These are phyloP conservation scores for Apoda limacodes DNA, from an alignment of 2,888 invertebrate species.

Conservation along the genomic window DNA sequence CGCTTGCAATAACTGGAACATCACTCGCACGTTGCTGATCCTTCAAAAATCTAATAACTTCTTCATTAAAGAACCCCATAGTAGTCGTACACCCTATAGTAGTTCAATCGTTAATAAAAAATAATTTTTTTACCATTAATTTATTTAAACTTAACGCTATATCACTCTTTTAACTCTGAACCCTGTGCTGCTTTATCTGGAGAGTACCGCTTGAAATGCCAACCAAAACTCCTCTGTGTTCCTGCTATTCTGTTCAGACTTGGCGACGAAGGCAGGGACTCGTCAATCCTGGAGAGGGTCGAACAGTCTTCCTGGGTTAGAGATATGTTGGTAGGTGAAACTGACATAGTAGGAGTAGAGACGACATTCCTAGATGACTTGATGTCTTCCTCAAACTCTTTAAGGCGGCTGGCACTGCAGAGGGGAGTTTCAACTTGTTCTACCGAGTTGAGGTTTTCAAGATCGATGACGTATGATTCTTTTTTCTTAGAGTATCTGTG, in stretches of 20 bases:
- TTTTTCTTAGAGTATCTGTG: conserved; percentile 70
- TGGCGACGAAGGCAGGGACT: conserved; percentile 38
- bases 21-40: too few species aligned
- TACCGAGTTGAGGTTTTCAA: conserved; percentile 73
- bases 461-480: conserved; percentile 72
- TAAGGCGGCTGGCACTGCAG: conserved; percentile 80
- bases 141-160: conserved; percentile 2
- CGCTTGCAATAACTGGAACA: too few species aligned
- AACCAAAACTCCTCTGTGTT: conserved; percentile 49
- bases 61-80: too few species aligned
- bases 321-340: conserved; percentile 35
- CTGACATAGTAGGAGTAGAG: conserved; percentile 31
- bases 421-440: conserved; percentile 78
- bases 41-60: too few species aligned
- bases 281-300: conserved; percentile 26
- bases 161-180: conserved; percentile 7
- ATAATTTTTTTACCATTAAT: neutral
- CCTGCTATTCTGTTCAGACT: conserved; percentile 31
- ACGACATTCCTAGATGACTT: conserved; percentile 36
- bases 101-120: conserved; percentile 2
- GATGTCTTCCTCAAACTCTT: conserved; percentile 45
- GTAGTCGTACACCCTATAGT: too few species aligned
- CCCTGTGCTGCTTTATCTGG: conserved; percentile 31
- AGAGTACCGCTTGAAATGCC: conserved; percentile 44
- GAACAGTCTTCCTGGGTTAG: conserved; percentile 33